These are phyloP conservation scores for Schizopygopsis malacanthus DNA, from an alignment of 2,797 vertebrate genomes.

Conservation along the genomic window DNA sequence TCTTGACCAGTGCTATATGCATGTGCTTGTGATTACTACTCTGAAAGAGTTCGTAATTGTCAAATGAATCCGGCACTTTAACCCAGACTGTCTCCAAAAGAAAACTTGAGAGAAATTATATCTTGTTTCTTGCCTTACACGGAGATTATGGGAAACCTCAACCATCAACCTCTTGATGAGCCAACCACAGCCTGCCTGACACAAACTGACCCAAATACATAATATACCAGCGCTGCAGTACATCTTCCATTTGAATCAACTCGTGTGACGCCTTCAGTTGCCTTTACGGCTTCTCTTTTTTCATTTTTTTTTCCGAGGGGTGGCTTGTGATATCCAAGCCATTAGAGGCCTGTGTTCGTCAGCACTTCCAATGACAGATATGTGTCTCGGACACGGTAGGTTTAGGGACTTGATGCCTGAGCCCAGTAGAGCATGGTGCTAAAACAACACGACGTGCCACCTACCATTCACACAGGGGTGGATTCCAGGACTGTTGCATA, in stretches of 20 bases:
- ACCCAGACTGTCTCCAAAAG: slow-evolving; percentile 24
- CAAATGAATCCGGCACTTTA: neutral
- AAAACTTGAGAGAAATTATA: slow-evolving; percentile 10
- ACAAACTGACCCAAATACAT: slow-evolving; percentile 64
- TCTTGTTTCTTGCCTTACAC: slow-evolving; percentile 41
- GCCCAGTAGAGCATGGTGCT: slow-evolving; percentile 49
- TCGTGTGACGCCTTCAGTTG: slow-evolving; percentile 25
- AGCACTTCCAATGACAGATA: slow-evolving; percentile 45
- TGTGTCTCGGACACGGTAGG: slow-evolving; percentile 39
- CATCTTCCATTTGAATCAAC: slow-evolving; percentile 49
- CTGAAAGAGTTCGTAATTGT: neutral
- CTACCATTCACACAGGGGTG: slow-evolving; percentile 29
- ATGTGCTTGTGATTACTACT: slow-evolving; percentile 5
- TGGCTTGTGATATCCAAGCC: slow-evolving; percentile 26
- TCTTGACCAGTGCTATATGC: neutral
- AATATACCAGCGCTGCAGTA: slow-evolving; percentile 46
- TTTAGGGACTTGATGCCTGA: slow-evolving; percentile 55
- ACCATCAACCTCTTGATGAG: slow-evolving; percentile 52
- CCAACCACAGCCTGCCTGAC: slow-evolving; percentile 42
- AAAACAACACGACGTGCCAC: slow-evolving; percentile 60
- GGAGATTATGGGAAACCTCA: slow-evolving; percentile 44
- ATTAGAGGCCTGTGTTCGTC: neutral
- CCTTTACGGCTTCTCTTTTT: neutral
- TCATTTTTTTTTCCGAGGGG: neutral
- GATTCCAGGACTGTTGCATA: slow-evolving; percentile 50